A percentile compares a stretch with the other conserved stretches of the same genome.
These are phyloP conservation scores for Thaleichthys pacificus DNA, from an alignment of 2,797 vertebrate species.

Conservation along the genomic window DNA sequence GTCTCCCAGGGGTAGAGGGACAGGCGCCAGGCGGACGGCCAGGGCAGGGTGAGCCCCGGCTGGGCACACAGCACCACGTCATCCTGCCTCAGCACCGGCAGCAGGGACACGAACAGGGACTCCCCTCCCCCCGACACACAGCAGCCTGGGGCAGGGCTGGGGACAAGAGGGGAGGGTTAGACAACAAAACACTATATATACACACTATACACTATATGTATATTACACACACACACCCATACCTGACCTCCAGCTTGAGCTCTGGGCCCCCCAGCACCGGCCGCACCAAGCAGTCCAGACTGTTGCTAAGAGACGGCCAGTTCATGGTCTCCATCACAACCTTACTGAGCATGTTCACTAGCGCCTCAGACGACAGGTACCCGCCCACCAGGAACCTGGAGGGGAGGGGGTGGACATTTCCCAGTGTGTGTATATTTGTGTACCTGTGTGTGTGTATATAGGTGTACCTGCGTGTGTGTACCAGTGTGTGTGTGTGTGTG, in stretches of 20 bases:
- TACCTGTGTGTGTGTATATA: background rate
- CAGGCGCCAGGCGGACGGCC: constrained; percentile 90
- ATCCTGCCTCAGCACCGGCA: constrained; percentile 74
- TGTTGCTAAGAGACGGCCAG: constrained; percentile 86
- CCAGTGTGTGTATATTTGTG: no score
- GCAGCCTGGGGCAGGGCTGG: constrained; percentile 31
- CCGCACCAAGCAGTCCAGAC: constrained; percentile 83
- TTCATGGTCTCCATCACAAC: constrained; percentile 83
- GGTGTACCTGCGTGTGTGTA: constrained; percentile 17
- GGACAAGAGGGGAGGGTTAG: background rate
- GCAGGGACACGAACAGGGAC: constrained; percentile 76
- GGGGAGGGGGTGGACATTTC: no score
- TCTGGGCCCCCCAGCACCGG: constrained; percentile 79
- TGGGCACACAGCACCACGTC: constrained; percentile 78
- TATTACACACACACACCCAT: background rate
- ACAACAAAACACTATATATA: no score
- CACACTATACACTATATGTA: background rate
- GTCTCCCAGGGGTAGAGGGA: constrained; percentile 84
- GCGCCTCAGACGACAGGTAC: constrained; percentile 84
- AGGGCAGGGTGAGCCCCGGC: constrained; percentile 78
- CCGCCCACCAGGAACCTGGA: constrained; percentile 82
- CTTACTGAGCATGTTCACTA: constrained; percentile 82
- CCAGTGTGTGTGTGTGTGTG: constrained; percentile 60
- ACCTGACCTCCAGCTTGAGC: constrained; percentile 83
- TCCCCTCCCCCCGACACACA: constrained; percentile 35